Conservation (phyloP, 1,140 invertebrate species). For the Nasonia longicornis region DNA sequence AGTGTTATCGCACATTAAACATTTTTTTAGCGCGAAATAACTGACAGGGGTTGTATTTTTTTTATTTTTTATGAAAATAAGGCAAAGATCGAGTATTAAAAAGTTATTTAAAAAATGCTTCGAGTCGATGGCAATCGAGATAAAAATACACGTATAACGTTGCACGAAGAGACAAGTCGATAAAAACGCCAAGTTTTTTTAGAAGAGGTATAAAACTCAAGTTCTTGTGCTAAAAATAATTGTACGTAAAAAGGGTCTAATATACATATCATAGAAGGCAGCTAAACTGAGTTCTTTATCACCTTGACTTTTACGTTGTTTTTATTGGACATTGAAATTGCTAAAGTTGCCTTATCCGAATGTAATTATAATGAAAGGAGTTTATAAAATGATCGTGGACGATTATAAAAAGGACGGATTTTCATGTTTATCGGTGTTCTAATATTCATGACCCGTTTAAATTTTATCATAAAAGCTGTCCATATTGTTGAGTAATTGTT, state of each 20-base stretch:
- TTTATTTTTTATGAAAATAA: background rate
- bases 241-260: conserved; percentile 10
- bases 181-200: background rate
- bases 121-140: background rate
- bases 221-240: background rate
- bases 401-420: background rate
- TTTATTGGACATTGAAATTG: conserved; percentile 1
- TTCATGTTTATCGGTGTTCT: background rate
- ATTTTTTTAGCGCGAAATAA: background rate
- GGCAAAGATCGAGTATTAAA: background rate
- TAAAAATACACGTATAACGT: background rate
- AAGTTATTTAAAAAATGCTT: background rate
- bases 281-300: background rate
- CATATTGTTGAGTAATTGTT: no score
- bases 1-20: background rate
- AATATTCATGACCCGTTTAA: background rate
- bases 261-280: background rate
- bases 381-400: background rate
- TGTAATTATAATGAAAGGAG: background rate
- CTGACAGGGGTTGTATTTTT: background rate
- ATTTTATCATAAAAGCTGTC: background rate
- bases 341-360: background rate
- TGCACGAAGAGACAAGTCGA: background rate
- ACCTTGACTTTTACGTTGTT: background rate
- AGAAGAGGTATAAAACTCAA: background rate